Conservation (phyloP, 2,888 invertebrate genomes). For the Dasysyrphus albostriatus region DNA sequence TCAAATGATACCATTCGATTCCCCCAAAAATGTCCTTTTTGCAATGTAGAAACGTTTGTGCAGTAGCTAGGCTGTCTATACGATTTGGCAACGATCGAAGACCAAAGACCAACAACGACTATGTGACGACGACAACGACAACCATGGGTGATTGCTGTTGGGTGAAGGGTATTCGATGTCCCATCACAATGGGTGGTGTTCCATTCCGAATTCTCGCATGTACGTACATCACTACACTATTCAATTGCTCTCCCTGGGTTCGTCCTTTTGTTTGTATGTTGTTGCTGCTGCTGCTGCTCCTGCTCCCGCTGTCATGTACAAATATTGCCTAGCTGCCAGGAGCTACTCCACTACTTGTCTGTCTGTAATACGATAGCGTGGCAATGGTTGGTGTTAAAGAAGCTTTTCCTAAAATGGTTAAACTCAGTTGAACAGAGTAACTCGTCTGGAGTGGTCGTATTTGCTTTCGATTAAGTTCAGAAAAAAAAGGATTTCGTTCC, state of each 20-base stretch:
- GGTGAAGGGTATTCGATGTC: not conserved
- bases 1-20: constrained; percentile 67
- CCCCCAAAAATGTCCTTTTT: constrained; percentile 71
- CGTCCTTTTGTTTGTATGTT: constrained; percentile 37
- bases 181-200: constrained; percentile 39
- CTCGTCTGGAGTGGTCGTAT: constrained; percentile 78
- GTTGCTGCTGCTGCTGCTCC: constrained; percentile 34
- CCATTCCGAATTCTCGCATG: constrained; percentile 54
- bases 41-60: constrained; percentile 42
- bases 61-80: constrained; percentile 18
- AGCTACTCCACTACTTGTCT: constrained; percentile 66
- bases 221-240: constrained; percentile 26
- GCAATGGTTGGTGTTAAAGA: constrained; percentile 74
- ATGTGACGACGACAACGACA: not conserved
- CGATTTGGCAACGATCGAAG: constrained; percentile 20
- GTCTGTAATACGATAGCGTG: constrained; percentile 71
- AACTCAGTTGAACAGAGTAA: constrained; percentile 78
- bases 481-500: constrained; percentile 54
- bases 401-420: constrained; percentile 76
- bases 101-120: not conserved
- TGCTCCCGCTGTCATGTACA: constrained; percentile 38
- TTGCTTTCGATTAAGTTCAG: constrained; percentile 68
- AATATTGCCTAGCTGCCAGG: constrained; percentile 54
- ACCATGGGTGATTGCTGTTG: constrained; percentile 7
- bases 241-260: constrained; percentile 55